phyloP scores from a whole-genome alignment of 92 coral and sea anemone species.

The Hydrozoanthus gracilis region DNA sequence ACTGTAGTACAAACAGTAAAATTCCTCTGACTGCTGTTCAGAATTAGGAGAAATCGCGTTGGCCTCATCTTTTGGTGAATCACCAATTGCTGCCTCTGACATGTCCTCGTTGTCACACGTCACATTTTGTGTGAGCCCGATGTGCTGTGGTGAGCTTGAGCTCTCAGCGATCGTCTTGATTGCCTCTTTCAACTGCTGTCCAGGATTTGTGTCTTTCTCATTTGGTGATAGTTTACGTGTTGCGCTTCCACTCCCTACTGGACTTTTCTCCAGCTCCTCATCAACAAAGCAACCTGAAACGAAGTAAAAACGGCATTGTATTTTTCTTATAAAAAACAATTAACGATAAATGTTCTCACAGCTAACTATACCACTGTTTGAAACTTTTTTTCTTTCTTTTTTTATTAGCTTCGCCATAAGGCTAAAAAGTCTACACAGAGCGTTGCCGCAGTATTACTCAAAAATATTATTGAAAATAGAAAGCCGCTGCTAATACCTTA shows the following conservation, averaged over 20 bases:
- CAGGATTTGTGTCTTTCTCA: conserved; percentile 6
- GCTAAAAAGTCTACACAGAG: too few species aligned
- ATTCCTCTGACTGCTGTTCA: conserved; percentile 33
- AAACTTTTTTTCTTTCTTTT: background rate
- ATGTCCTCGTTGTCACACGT: conserved; percentile 25
- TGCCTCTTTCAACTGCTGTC: conserved; percentile 17
- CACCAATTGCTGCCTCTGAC: conserved; percentile 17
- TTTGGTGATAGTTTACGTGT: conserved; percentile 22
- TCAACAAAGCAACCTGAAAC: conserved; percentile 47
- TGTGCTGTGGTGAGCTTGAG: conserved; percentile 12
- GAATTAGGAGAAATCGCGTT: background rate
- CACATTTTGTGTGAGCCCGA: conserved; percentile 25
- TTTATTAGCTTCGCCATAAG: too few species aligned
- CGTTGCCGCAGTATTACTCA: background rate
- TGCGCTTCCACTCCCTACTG: conserved; percentile 17
- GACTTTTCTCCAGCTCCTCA: conserved; percentile 38
- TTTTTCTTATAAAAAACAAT: too few species aligned
- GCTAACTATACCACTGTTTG: too few species aligned
- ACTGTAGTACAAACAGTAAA: conserved; percentile 40
- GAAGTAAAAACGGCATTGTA: background rate
- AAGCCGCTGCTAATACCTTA: too few species aligned
- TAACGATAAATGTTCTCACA: background rate
- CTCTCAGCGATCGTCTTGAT: conserved; percentile 11
- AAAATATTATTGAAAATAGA: too few species aligned
- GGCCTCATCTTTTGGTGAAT: background rate